phyloP scores from a whole-genome alignment of 2,888 invertebrate species.

The Apamea anceps region DNA sequence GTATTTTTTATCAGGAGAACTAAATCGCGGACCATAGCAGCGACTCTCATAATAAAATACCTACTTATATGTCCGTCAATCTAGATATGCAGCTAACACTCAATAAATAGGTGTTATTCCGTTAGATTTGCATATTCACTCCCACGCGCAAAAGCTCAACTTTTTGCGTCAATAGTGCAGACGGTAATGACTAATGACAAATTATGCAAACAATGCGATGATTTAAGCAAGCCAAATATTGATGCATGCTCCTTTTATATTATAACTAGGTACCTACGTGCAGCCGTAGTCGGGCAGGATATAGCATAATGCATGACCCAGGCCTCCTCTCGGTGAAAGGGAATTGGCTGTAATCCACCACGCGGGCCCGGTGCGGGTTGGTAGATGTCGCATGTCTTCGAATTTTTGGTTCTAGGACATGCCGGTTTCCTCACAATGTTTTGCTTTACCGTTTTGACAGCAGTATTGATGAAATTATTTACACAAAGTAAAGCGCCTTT shows the following conservation, averaged over 20 bases:
- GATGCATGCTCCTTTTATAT: conserved; percentile 27
- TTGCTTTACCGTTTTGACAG: too few species aligned
- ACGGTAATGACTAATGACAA: conserved; percentile 56
- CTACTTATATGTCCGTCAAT: conserved; percentile 14
- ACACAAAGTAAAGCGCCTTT: neutral
- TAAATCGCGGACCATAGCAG: neutral
- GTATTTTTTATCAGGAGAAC: neutral
- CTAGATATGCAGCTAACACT: conserved; percentile 36
- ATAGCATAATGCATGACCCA: neutral
- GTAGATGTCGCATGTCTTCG: too few species aligned
- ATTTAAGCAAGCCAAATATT: conserved; percentile 47
- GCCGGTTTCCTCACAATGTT: too few species aligned
- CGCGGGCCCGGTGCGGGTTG: neutral
- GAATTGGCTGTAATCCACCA: too few species aligned
- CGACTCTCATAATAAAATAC: neutral
- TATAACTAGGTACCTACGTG: conserved; percentile 9
- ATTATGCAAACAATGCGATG: conserved; percentile 49
- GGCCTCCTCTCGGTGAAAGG: neutral
- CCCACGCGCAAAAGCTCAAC: conserved; percentile 49
- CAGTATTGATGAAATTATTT: neutral
- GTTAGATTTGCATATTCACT: conserved; percentile 52
- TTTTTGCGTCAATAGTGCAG: conserved; percentile 58
- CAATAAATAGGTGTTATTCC: conserved; percentile 39
- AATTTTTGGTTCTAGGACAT: too few species aligned
- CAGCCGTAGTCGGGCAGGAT: neutral